A percentile compares a stretch with the other conserved stretches of the same genome.
These are phyloP conservation scores for Stramonita haemastoma DNA, from an alignment of 2,888 invertebrate species.

Conservation along the genomic window DNA sequence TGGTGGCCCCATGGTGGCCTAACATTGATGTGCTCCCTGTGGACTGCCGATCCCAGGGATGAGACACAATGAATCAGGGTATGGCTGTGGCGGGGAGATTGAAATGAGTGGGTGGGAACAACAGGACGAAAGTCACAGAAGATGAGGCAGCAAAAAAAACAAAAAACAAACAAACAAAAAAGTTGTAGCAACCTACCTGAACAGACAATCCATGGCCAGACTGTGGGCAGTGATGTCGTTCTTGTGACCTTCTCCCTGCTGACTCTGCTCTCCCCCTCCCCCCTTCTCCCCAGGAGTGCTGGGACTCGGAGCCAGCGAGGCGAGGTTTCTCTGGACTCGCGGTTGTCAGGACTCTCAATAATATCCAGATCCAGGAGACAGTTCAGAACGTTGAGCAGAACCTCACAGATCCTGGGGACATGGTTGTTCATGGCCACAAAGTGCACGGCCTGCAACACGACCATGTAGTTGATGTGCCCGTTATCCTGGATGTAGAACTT, in stretches of 20 bases:
- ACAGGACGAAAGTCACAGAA: too few species aligned
- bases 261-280: slow-evolving; percentile 36
- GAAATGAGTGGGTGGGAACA: too few species aligned
- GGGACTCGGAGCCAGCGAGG: slow-evolving; percentile 45
- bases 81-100: too few species aligned
- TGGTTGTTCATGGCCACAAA: slow-evolving; percentile 91
- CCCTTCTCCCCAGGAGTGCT: slow-evolving; percentile 9
- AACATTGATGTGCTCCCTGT: too few species aligned
- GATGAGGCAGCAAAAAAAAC: too few species aligned
- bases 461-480: slow-evolving; percentile 94
- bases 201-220: slow-evolving; percentile 85
- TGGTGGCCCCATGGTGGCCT: too few species aligned
- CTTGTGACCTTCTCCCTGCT: slow-evolving; percentile 44
- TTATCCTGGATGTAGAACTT: slow-evolving; percentile 94
- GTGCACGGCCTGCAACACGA: slow-evolving; percentile 86
- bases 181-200: slow-evolving; percentile 71
- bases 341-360: slow-evolving; percentile 60
- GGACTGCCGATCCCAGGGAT: too few species aligned
- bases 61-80: too few species aligned
- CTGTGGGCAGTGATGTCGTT: slow-evolving; percentile 82
- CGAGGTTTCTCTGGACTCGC: not conserved
- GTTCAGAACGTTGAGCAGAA: slow-evolving; percentile 93
- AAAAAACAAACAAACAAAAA: too few species aligned
- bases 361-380: slow-evolving; percentile 93
- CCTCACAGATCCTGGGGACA: slow-evolving; percentile 93